Evolutionary conservation across 2,113 vertebrate species (phyloP), one percentile per base, ranked within the genome.

Genomic region (Nibea albiflora): DNA sequence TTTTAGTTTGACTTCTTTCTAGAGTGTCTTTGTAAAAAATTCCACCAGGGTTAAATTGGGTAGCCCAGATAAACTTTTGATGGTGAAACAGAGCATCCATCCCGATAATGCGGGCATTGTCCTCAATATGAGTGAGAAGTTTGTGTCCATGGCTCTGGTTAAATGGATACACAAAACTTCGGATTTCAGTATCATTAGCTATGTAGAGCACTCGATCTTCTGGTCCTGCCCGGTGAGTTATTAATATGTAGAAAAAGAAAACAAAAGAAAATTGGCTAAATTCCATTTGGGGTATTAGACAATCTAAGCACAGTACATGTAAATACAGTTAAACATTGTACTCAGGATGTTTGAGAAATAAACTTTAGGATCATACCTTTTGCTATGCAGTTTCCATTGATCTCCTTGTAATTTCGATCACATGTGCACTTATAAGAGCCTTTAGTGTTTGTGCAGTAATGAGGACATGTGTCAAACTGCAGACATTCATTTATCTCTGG

Each of bases 151-250:
- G 95, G 95, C 97, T 99, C 95, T 98, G 96, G 96, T 98, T 98
- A 96, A 98, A 99, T 81, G 98, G 98, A 96, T 98, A 97, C 96
- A 97, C 95, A 96, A 98, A 99, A 96, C 97, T 97, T 95, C 97
- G 95, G 96, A 99, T 98, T 95, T 99, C 98, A 95, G 98, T 99
- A 92, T 99, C 98, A 96, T 99, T 99, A 93, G 98, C 96, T 91
- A 99, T 96, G 97, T 98, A 99, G 96, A 99, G 97, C 95, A 98
- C 96, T 95, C 98, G 96, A 94, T 99, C 98, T 94, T 99, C 97
- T 94, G 97, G 97, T 95, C 98, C 98, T 99, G 96, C 91, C 92
- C 92, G 92, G 95, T 84, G 73, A 90, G 84, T 91, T 62, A 90
- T 92, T 85, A 80, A 92, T 82, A 90, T 85, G 87, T 76, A 80